Evolutionary conservation across 1,140 invertebrate genomes (phyloP), one percentile per base, ranked within the genome.

Genomic region (Telenomus remus): DNA sequence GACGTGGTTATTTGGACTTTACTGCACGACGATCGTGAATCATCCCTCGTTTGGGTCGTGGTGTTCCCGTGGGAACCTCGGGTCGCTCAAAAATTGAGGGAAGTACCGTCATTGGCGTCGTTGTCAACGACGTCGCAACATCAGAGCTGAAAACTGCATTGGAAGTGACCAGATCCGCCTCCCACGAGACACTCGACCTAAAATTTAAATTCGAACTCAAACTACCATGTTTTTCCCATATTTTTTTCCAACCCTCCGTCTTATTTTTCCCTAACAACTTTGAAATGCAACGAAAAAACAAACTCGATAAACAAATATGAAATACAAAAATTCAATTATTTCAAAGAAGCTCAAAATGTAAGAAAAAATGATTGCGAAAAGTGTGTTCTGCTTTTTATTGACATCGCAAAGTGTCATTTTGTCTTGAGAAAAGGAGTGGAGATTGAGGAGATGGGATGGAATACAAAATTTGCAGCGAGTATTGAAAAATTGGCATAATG

Each of bases 141-240:
- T 71, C 80, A 70, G 54, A 82, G 82, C 79, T 80, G 81, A 83
- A 85, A 85, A 85, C 84, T 85, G 84, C 84, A 85, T 85, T 80
- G 79, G 57, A 81, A 84, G 85, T 87, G 86, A 87, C 85, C 85
- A 86, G 84, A 87, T 84, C 85, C 16, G 6, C 4, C 14, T 81
- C 81, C 79, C 81, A 2, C n/a, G 80, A 59, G 83, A 79, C 70
- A 13, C 13, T 34, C 13, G 63, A 82, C 81, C 81, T 82, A 78
- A 75, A 84, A 87, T 87, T 86, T 87, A 85, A 82, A 88, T 86
- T 87, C 79, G 82, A 84, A 88, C 81, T 83, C 79, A 55, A 79
- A 57, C 56, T 42, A 43, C 69, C 53, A 73, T 53, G 27, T 48
- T 33, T 10, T 53, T 53, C 16, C 53, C 47, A 39, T 54, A 74